phyloP scores from a whole-genome alignment of 2,888 invertebrate species.

The Cyclophora albipunctata region DNA sequence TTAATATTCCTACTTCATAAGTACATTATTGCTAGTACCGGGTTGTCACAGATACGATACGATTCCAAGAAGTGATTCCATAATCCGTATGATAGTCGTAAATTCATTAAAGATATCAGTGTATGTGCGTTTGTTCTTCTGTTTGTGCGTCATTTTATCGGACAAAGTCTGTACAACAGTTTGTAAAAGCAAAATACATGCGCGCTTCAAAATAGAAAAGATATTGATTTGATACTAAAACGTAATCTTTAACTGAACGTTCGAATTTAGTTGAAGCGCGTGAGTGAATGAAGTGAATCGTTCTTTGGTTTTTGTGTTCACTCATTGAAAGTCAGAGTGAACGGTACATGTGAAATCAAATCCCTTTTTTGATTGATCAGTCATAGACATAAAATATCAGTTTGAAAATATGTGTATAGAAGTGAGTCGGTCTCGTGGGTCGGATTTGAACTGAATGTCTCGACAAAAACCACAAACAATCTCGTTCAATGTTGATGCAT shows the following conservation, averaged over 20 bases:
- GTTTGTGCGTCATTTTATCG: neutral
- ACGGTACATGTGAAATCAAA: no score
- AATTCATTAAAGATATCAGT: no score
- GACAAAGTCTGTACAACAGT: no score
- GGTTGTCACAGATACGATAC: neutral
- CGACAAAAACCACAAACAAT: no score
- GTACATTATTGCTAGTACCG: neutral
- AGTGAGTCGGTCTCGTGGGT: no score
- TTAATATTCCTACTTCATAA: neutral
- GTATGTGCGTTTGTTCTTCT: neutral
- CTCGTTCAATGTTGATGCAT: neutral
- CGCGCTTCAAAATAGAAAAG: no score
- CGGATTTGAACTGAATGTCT: no score
- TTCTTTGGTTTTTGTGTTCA: neutral
- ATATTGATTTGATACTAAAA: no score
- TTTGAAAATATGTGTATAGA: neutral
- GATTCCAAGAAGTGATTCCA: conserved; percentile 1
- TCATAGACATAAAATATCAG: neutral
- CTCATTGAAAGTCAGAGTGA: neutral
- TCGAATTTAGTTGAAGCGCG: neutral
- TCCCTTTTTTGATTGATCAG: no score
- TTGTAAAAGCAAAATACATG: no score
- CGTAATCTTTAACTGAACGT: no score
- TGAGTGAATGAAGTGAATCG: neutral
- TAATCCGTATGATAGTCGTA: no score